Base-by-base conservation (phyloP, 2,888 invertebrate species). In the Yponomeuta cagnagella region DNA sequence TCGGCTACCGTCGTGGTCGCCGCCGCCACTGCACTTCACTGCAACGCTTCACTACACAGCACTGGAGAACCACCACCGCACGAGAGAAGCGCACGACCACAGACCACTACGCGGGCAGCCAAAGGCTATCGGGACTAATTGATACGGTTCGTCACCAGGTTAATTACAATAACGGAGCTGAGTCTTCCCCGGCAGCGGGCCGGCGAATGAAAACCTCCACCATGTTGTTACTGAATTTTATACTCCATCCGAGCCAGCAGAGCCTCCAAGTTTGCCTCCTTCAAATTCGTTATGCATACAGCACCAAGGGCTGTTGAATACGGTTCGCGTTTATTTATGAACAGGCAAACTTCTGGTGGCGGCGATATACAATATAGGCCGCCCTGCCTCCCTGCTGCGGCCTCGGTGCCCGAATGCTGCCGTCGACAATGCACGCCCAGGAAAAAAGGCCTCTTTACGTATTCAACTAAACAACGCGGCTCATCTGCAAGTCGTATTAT, bases 401-500 rank as follows among this genome's bases (percentile, higher is more conserved):
- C 76, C 52, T 58, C 78, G 78, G 77, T 70, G 69, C 68, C 72
- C 52, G 72, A 70, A 73, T 75, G 74, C 74, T 81, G 80, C 80
- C 82, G 80, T 77, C 81, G 79, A 85, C 89, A 86, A 88, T 90
- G 90, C 89, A 90, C 87, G 82, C 93, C 93, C 93, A 58, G 52
- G 52, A 58, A 93, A 93, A 93, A 93, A 93, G 93, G 93, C 93
- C 94, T 94, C 94, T 94, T 94, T 92, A 92, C 88, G 88, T 94
- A 94, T 94, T 94, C 94, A 93, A 94, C 93, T 93, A 93, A 87
- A 89, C 91, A 93, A 93, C 93, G 93, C 93, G 90, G 92, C 95
- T 96, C 96, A 96, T 96, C 96, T 96, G 96, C 95, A 96, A 96
- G 95, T 96, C 96, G 95, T 95, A 96, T 95, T 95, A 95, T 95